Conservation (phyloP, 2,797 vertebrate species). For the Onychomys arenicola region DNA sequence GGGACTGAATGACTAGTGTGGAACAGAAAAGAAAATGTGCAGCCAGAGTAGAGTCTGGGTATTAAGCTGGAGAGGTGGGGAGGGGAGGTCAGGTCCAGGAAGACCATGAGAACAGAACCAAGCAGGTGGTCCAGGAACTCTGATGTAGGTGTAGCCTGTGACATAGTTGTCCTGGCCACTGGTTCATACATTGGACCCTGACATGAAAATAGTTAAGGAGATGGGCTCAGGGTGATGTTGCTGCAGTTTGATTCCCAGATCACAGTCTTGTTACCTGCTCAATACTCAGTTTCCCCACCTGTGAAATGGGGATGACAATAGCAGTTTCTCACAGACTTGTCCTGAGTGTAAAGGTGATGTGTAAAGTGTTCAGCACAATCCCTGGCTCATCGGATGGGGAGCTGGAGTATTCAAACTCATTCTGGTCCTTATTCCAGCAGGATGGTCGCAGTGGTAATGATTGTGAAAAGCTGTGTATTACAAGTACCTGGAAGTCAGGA, state of each 20-base stretch:
- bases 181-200: background rate
- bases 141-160: background rate
- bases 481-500: background rate
- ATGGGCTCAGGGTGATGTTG: background rate
- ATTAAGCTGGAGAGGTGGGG: background rate
- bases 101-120: background rate
- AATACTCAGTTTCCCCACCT: background rate
- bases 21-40: too few relatives aligned
- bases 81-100: background rate
- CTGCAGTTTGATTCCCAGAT: background rate
- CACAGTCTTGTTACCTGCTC: background rate
- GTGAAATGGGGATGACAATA: background rate
- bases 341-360: background rate
- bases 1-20: background rate
- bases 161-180: background rate
- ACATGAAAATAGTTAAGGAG: background rate
- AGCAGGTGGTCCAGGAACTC: too few relatives aligned
- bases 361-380: background rate
- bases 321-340: background rate
- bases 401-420: background rate
- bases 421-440: background rate
- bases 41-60: background rate
- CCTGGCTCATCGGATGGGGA: background rate
- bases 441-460: background rate
- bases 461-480: background rate